Conservation (phyloP, 2,797 vertebrate genomes). For the Menidia menidia region DNA sequence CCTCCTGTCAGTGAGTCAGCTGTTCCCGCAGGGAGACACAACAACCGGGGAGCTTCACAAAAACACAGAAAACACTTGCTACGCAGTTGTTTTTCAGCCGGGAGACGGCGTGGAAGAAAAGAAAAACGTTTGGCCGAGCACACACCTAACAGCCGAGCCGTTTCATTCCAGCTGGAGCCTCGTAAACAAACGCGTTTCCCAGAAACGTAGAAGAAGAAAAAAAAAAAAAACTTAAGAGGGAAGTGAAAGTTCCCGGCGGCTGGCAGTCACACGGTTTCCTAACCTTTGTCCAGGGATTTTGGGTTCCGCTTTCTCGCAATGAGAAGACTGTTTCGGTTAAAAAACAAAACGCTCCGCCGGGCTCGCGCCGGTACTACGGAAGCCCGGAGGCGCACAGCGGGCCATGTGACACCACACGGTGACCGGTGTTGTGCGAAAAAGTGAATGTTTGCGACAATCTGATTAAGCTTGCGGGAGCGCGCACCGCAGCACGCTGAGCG, state of each 20-base stretch:
- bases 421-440: too few relatives aligned
- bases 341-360: neutral
- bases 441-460: too few relatives aligned
- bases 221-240: neutral
- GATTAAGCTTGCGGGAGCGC: too few relatives aligned
- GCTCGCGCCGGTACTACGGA: conserved; percentile 11
- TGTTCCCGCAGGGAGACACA: conserved; percentile 23
- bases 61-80: conserved; percentile 16
- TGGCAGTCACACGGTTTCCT: conserved; percentile 51
- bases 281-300: conserved; percentile 34
- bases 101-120: neutral
- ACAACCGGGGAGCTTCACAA: neutral
- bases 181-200: conserved; percentile 34
- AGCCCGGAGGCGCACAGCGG: conserved; percentile 30
- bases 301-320: conserved; percentile 49
- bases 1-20: conserved; percentile 58
- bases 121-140: too few relatives aligned
- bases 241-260: conserved; percentile 46
- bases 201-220: neutral
- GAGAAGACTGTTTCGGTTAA: neutral
- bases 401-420: conserved; percentile 54
- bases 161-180: neutral
- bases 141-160: neutral
- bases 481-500: too few relatives aligned
- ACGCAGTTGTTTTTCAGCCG: conserved; percentile 18